Evolutionary conservation across 2,113 vertebrate genomes (phyloP).

Genomic region (Cairina moschata): DNA sequence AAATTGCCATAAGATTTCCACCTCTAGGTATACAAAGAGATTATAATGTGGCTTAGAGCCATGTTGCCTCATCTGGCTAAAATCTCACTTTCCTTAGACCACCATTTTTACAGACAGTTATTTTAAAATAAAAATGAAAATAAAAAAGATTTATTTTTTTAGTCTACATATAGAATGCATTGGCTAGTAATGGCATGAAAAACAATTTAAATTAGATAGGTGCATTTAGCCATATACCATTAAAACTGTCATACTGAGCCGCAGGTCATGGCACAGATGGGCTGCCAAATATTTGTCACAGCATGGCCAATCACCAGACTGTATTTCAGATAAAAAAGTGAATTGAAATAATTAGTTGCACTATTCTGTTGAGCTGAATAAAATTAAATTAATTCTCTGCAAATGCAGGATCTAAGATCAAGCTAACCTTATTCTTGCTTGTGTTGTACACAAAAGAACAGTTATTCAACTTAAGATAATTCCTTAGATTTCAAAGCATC

Average conservation of each 20-base stretch:
- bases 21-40: not conserved
- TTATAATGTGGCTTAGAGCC: not conserved
- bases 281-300: conserved; percentile 26
- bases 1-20: conserved; percentile 35
- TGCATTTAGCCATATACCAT: not conserved
- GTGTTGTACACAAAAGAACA: not conserved
- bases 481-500: not conserved
- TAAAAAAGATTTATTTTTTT: not conserved
- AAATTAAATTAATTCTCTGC: not conserved
- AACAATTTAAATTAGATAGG: conserved; percentile 15
- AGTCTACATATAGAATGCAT: not conserved
- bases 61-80: not conserved
- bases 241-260: conserved; percentile 35
- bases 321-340: not conserved
- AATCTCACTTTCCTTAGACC: not conserved
- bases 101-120: not conserved
- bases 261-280: not conserved
- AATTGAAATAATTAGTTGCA: not conserved
- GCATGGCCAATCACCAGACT: not conserved
- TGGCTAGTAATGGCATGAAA: not conserved
- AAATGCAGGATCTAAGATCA: not conserved
- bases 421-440: not conserved
- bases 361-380: not conserved
- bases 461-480: not conserved
- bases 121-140: not conserved